Percentiles rank a stretch among this genome's conserved stretches.
Conservation (phyloP, 1,140 invertebrate species). For the Hyphantria cunea region DNA sequence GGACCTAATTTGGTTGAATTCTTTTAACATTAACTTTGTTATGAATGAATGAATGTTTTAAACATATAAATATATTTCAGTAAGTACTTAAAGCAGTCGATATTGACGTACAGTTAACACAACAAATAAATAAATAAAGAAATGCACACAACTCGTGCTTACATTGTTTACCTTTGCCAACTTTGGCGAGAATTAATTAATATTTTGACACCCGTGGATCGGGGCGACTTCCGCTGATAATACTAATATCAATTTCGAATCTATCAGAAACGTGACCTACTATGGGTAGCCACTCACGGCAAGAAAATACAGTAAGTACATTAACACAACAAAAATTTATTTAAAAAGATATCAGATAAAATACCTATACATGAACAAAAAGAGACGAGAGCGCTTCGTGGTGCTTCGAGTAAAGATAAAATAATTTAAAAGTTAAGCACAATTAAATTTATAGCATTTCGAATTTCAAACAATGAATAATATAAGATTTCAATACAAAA, state of each 20-base stretch:
- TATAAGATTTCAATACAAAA: constrained; percentile 16
- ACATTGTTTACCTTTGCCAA: constrained; percentile 52
- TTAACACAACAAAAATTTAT: constrained; percentile 9
- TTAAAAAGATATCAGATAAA: constrained; percentile 5
- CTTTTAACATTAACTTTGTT: constrained; percentile 4
- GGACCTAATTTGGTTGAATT: background rate
- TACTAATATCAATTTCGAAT: constrained; percentile 77
- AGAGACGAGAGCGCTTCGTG: background rate
- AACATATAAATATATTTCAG: background rate
- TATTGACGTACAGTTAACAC: constrained; percentile 57
- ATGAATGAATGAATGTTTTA: background rate
- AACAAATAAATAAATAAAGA: constrained; percentile 48
- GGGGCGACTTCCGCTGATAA: constrained; percentile 53
- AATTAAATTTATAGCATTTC: constrained; percentile 22
- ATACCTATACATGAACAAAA: constrained; percentile 5
- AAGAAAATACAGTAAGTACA: constrained; percentile 5
- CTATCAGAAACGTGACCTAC: constrained; percentile 65
- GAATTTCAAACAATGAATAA: constrained; percentile 20
- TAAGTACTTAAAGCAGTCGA: background rate
- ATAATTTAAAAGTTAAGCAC: constrained; percentile 6
- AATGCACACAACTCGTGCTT: constrained; percentile 68
- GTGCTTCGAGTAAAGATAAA: background rate
- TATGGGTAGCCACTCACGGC: constrained; percentile 26
- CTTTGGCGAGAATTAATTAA: constrained; percentile 49
- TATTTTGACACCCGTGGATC: constrained; percentile 43